Conservation (phyloP, 2,797 vertebrate genomes). For the Gymnothorax javanicus region DNA sequence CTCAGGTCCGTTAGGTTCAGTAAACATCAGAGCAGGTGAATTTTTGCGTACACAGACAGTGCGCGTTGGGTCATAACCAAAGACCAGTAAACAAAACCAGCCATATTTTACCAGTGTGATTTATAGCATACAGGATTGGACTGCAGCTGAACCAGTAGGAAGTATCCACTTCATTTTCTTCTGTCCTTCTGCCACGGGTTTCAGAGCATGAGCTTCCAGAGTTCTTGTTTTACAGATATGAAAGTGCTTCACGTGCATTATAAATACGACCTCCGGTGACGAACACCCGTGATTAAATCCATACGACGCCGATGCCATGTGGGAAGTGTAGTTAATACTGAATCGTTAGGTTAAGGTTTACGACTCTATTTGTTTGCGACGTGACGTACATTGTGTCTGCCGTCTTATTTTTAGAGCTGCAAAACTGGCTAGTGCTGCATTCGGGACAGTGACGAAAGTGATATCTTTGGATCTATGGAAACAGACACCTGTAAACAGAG, state of each 20-base stretch:
- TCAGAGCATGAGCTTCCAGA: not conserved
- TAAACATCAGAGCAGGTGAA: constrained; percentile 15
- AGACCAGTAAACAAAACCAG: constrained; percentile 19
- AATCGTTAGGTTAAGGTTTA: not conserved
- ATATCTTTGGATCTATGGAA: too few relatives aligned
- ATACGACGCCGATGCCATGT: not conserved
- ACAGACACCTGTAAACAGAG: too few relatives aligned
- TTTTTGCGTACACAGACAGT: constrained; percentile 1
- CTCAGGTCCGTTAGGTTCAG: not conserved
- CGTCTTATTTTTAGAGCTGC: not conserved
- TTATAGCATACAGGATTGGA: not conserved
- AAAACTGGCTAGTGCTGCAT: not conserved
- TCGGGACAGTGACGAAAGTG: too few relatives aligned
- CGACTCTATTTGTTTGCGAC: not conserved
- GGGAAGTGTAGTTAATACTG: constrained; percentile 5
- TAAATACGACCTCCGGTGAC: not conserved
- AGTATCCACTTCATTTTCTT: constrained; percentile 8
- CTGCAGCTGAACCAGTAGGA: constrained; percentile 31
- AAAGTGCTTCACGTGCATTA: not conserved
- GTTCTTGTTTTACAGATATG: not conserved
- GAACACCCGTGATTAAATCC: not conserved
- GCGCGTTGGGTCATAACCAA: constrained; percentile 7
- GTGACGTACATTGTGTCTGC: not conserved
- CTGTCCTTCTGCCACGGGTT: not conserved
- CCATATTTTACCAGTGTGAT: constrained; percentile 57